phyloP scores from a whole-genome alignment of 64 coral and sea anemone species.

The Pocillopora verrucosa region DNA sequence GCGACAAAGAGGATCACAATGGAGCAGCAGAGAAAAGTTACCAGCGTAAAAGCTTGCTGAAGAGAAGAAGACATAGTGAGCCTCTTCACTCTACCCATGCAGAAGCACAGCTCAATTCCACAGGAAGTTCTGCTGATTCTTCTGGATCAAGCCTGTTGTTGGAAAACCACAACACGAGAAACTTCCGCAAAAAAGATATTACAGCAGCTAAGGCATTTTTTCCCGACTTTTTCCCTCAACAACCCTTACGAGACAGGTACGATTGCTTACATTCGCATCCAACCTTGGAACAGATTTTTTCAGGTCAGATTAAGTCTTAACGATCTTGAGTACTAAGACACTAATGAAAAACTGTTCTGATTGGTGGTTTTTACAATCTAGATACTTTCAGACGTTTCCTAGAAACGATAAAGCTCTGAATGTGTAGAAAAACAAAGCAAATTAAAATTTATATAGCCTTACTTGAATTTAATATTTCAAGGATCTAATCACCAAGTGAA shows the following conservation, averaged over 20 bases:
- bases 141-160: not conserved
- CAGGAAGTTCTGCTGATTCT: not conserved
- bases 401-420: no score
- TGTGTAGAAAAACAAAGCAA: no score
- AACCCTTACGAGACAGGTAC: not conserved
- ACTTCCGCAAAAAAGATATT: not conserved
- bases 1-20: not conserved
- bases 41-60: not conserved
- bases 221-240: slow-evolving; percentile 33
- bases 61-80: not conserved
- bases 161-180: not conserved
- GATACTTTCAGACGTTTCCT: no score
- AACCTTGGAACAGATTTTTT: slow-evolving; percentile 35
- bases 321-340: not conserved
- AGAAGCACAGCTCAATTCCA: not conserved
- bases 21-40: not conserved
- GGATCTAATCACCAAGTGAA: no score
- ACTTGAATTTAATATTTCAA: no score
- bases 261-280: not conserved
- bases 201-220: not conserved
- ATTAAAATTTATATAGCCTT: no score
- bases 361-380: no score
- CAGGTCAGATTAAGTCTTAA: not conserved
- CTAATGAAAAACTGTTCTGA: no score
- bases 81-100: not conserved